Evolutionary conservation across 1,140 invertebrate species (phyloP).

Genomic region (Onthophagus taurus): DNA sequence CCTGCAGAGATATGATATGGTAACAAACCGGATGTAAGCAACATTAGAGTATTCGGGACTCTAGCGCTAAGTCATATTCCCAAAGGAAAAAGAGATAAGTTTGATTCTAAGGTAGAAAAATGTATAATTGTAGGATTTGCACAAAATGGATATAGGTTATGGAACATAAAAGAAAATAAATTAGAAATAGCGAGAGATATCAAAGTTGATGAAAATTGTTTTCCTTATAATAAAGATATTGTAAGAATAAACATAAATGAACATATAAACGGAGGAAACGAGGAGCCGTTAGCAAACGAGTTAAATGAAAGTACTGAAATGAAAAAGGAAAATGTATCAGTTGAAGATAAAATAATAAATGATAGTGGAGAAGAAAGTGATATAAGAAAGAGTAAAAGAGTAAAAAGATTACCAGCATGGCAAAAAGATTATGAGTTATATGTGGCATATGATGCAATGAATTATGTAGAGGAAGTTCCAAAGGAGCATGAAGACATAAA

Average conservation of each 20-base stretch:
- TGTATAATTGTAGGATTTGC: conserved; percentile 23
- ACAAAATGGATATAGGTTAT: conserved; percentile 26
- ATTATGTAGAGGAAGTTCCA: conserved; percentile 15
- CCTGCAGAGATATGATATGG: conserved; percentile 20
- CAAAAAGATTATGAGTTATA: conserved; percentile 18
- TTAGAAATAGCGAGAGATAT: conserved; percentile 22
- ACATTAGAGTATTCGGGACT: conserved; percentile 29
- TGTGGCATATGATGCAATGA: conserved; percentile 15
- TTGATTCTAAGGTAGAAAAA: conserved; percentile 18
- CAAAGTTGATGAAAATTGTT: conserved; percentile 13
- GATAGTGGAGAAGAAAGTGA: conserved; percentile 6
- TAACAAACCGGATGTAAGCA: conserved; percentile 22
- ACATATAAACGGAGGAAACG: conserved; percentile 2
- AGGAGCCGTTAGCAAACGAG: background rate
- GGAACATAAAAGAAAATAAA: conserved; percentile 21
- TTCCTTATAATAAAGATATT: background rate
- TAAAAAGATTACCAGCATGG: conserved; percentile 10
- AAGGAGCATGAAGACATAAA: conserved; percentile 30
- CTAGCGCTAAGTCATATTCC: conserved; percentile 14
- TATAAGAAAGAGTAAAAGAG: conserved; percentile 11
- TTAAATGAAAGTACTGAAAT: conserved; percentile 12
- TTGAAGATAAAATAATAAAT: conserved; percentile 4
- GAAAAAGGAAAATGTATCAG: background rate
- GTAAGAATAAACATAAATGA: background rate
- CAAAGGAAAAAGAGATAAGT: conserved; percentile 15